Evolutionary conservation across 1,140 invertebrate species (phyloP).

Genomic region (Drosophila kanapiae): DNA sequence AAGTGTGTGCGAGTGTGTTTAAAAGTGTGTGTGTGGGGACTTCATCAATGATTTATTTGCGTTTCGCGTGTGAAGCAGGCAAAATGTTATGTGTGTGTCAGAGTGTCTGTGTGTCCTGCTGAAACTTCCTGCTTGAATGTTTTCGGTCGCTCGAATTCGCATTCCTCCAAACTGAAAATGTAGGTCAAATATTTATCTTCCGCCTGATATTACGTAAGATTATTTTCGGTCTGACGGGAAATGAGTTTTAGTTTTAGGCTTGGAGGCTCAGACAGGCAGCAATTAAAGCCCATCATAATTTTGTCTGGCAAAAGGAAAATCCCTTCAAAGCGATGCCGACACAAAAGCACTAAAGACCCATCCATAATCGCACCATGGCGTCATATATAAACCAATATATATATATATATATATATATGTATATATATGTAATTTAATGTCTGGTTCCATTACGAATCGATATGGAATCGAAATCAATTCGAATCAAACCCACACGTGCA

Average conservation of each 20-base stretch:
- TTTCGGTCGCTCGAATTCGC: slow-evolving; percentile 41
- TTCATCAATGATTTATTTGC: slow-evolving; percentile 81
- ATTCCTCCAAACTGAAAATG: slow-evolving; percentile 41
- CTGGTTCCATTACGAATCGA: slow-evolving; percentile 45
- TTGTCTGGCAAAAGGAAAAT: slow-evolving; percentile 26
- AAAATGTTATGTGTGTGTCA: slow-evolving; percentile 36
- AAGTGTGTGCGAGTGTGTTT: slow-evolving; percentile 5
- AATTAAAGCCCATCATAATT: slow-evolving; percentile 37
- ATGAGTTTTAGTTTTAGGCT: slow-evolving; percentile 27
- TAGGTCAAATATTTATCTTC: slow-evolving; percentile 71
- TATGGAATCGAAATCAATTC: slow-evolving; percentile 33
- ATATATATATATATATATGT: slow-evolving; percentile 2
- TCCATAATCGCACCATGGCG: slow-evolving; percentile 37
- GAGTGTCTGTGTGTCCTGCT: slow-evolving; percentile 60
- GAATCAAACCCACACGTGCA: slow-evolving; percentile 30
- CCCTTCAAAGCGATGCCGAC: slow-evolving; percentile 43
- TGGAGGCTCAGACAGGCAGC: slow-evolving; percentile 33
- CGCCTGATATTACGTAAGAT: slow-evolving; percentile 64
- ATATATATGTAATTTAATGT: slow-evolving; percentile 17
- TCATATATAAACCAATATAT: slow-evolving; percentile 11
- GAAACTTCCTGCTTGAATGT: slow-evolving; percentile 77
- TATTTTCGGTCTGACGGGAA: slow-evolving; percentile 28
- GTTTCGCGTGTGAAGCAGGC: slow-evolving; percentile 70
- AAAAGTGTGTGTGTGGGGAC: slow-evolving; percentile 25
- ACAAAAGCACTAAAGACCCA: slow-evolving; percentile 35